A percentile compares a stretch with the other conserved stretches of the same genome.
Conservation (phyloP, 2,797 vertebrate species). For the Etheostoma perlongum region DNA sequence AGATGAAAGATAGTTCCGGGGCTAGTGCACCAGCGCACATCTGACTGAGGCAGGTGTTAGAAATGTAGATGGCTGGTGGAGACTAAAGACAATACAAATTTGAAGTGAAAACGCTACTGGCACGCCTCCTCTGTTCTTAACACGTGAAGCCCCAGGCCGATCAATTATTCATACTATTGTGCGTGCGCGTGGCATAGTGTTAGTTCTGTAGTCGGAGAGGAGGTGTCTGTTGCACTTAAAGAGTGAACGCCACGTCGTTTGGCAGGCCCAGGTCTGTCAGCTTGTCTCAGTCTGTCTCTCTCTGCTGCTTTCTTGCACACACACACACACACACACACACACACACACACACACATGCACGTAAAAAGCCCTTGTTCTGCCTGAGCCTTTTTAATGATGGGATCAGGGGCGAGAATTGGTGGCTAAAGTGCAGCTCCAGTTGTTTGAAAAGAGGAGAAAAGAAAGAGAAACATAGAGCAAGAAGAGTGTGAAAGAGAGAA, state of each 20-base stretch:
- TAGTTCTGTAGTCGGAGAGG: conserved; percentile 85
- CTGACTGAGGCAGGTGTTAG: conserved; percentile 95
- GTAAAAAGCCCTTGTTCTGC: conserved; percentile 78
- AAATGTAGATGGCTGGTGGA: conserved; percentile 96
- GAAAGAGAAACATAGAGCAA: conserved; percentile 77
- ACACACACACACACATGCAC: conserved; percentile 37
- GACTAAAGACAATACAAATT: conserved; percentile 99
- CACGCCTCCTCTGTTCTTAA: conserved; percentile 89
- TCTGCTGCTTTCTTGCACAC: conserved; percentile 30
- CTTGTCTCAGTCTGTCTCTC: conserved; percentile 67
- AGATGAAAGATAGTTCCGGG: conserved; percentile 92
- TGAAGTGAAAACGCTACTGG: conserved; percentile 97
- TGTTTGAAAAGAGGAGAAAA: conserved; percentile 79
- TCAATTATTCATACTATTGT: conserved; percentile 97
- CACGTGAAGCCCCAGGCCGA: conserved; percentile 88
- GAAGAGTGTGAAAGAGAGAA: conserved; percentile 70
- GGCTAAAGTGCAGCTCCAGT: conserved; percentile 87
- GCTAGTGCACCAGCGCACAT: conserved; percentile 88
- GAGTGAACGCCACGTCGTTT: conserved; percentile 79
- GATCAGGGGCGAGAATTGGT: conserved; percentile 87
- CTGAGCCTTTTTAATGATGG: conserved; percentile 87
- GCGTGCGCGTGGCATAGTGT: conserved; percentile 84
- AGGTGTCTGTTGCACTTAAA: conserved; percentile 86
- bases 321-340: conserved; percentile 37
- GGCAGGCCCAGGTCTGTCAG: conserved; percentile 79